Percentiles rank a stretch among this genome's conserved stretches.
phyloP scores from a whole-genome alignment of 1,140 invertebrate species.

The Brachionus rotundiformis region DNA sequence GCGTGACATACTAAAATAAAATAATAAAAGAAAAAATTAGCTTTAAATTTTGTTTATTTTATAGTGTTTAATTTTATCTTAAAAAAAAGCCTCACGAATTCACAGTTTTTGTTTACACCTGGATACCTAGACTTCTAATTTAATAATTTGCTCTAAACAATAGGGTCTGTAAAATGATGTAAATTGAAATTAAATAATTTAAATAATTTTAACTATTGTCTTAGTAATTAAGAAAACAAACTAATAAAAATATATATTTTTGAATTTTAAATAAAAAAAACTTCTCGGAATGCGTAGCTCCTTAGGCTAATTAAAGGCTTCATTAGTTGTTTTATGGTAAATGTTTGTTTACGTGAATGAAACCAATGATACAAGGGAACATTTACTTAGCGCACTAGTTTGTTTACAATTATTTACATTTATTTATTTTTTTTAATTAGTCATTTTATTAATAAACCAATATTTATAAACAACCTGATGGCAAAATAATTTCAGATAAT shows the following conservation, averaged over 20 bases:
- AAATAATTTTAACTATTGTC: background rate
- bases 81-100: background rate
- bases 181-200: background rate
- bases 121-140: background rate
- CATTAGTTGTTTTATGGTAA: background rate
- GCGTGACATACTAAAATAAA: background rate
- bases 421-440: too few relatives aligned
- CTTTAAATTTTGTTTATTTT: background rate
- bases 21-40: background rate
- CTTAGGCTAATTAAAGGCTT: background rate
- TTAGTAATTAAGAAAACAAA: slow-evolving; percentile 10
- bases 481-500: background rate
- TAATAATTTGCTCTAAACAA: background rate
- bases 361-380: background rate
- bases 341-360: background rate
- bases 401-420: background rate
- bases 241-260: background rate
- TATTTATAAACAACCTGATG: background rate
- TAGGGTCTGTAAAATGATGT: background rate
- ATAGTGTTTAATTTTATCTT: background rate
- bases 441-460: too few relatives aligned
- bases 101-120: background rate
- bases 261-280: background rate
- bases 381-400: background rate
- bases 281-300: background rate